Percentiles rank a stretch among this genome's conserved stretches.
These are phyloP conservation scores for Lepas anatifera DNA, from an alignment of 2,888 invertebrate species.

Conservation along the genomic window DNA sequence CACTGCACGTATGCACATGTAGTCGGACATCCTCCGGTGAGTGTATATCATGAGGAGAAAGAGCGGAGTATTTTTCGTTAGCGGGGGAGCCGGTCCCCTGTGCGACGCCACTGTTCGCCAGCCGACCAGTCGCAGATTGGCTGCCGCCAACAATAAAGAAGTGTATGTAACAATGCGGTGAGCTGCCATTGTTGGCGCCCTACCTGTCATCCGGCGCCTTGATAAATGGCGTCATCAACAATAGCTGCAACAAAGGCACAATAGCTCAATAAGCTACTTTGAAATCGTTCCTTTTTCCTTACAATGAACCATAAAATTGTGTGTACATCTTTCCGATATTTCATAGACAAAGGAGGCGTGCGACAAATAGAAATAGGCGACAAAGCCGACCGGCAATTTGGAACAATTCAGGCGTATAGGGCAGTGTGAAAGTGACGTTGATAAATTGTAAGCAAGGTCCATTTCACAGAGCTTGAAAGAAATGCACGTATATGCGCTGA, in stretches of 20 bases:
- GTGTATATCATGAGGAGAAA: not conserved
- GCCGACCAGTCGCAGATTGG: conserved; percentile 1
- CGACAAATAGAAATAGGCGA: not conserved
- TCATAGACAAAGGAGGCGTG: not conserved
- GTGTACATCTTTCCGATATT: conserved; percentile 8
- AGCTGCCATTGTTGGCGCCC: not conserved
- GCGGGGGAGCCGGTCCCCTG: not conserved
- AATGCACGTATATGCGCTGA: too few species aligned
- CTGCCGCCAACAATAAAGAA: conserved; percentile 5
- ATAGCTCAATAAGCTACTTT: conserved; percentile 6
- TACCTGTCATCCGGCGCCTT: conserved; percentile 1
- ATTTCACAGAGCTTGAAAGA: too few species aligned
- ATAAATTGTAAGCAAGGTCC: too few species aligned
- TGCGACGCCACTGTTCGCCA: not conserved
- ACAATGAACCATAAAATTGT: conserved; percentile 9
- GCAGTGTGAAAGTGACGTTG: too few species aligned
- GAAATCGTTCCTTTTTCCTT: conserved; percentile 5
- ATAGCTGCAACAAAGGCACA: not conserved
- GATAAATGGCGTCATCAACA: conserved; percentile 8
- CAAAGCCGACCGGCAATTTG: not conserved
- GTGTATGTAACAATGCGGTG: not conserved
- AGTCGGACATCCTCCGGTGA: not conserved
- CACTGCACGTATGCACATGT: not conserved
- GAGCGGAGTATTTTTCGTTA: too few species aligned
- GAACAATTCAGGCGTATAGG: too few species aligned